Evolutionary conservation across 2,113 vertebrate genomes (phyloP), one percentile per base, ranked within the genome.

Genomic region (Mohoua ochrocephala): DNA sequence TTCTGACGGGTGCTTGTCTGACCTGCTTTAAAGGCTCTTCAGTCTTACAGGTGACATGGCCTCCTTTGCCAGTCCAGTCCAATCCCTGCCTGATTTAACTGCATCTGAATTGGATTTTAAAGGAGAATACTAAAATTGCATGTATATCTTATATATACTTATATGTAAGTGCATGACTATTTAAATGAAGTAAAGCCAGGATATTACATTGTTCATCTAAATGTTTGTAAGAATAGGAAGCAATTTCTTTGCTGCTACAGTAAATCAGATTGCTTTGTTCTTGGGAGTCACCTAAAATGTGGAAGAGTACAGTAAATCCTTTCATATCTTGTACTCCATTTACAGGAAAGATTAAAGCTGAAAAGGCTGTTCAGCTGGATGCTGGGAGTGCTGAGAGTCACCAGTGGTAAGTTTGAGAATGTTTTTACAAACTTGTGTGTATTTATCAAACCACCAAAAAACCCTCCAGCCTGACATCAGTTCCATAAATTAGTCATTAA

Each of bases 331-430:
- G 37, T 83, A 61, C 91, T 96, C 65, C 18, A 54, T 95, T 98
- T 97, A 60, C 91, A 99, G 99, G 99, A 78, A 99, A 98, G 93
- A 96, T 84, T 56, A 91, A 98, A 85, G 99, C 99, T 78, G 98
- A 98, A 95, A 98, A 98, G 94, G 99, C 99, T 27, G 95, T 99
- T 95, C 96, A 90, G 6, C 87, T 98, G 97, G 98, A 99, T 88
- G 98, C 98, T 6, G 87, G 35, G 50, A 99, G 98, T 97, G 99
- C 99, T 84, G 98, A 99, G 77, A 98, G 99, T 97, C 99, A 99
- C 96, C 98, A 99, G 91, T 99, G 99, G 99, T 99, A 98, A 97
- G 99, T 98, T 60, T 67, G 41, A 53, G 59, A 59, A 76, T 57
- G 9, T 71, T 95, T 96, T 89, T 75, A 27, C 21, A 28, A 82